A percentile compares a stretch with the other conserved stretches of the same genome.
Evolutionary conservation across 1,140 invertebrate genomes (phyloP).

Genomic region (Musca vetustissima): DNA sequence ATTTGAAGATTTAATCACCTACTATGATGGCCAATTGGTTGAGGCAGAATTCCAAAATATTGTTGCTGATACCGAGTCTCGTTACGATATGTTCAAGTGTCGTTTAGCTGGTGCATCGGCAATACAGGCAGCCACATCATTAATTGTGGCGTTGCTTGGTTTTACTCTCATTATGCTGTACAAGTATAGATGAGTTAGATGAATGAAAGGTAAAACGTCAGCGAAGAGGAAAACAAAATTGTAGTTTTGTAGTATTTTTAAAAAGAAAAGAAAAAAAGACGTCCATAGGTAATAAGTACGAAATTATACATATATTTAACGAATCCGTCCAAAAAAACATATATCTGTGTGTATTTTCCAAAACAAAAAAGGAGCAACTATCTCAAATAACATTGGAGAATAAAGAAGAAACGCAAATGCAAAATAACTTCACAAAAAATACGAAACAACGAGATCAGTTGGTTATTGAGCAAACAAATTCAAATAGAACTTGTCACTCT

Average conservation of each 20-base stretch:
- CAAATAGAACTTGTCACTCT: slow-evolving; percentile 14
- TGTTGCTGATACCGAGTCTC: slow-evolving; percentile 73
- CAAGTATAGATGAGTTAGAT: slow-evolving; percentile 45
- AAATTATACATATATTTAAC: neutral
- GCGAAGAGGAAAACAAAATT: neutral
- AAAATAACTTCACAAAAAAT: no score
- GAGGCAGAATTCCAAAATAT: slow-evolving; percentile 93
- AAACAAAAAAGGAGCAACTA: slow-evolving; percentile 6
- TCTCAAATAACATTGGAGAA: slow-evolving; percentile 26
- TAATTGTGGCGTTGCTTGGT: slow-evolving; percentile 44
- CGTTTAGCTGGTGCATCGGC: slow-evolving; percentile 78
- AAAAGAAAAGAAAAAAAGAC: no score
- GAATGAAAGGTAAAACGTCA: neutral
- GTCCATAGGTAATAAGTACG: slow-evolving; percentile 26
- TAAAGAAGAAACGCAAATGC: no score
- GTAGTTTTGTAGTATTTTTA: slow-evolving; percentile 25
- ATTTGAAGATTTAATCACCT: slow-evolving; percentile 91
- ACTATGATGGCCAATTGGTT: slow-evolving; percentile 94
- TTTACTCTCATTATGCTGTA: slow-evolving; percentile 47
- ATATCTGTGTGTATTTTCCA: neutral
- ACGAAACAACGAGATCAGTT: neutral
- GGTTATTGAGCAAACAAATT: no score
- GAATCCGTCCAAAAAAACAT: slow-evolving; percentile 26
- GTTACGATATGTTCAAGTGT: slow-evolving; percentile 89
- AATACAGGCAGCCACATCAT: slow-evolving; percentile 59